These are phyloP conservation scores for Rhinichthys klamathensis DNA, from an alignment of 2,113 vertebrate genomes.

Conservation along the genomic window DNA sequence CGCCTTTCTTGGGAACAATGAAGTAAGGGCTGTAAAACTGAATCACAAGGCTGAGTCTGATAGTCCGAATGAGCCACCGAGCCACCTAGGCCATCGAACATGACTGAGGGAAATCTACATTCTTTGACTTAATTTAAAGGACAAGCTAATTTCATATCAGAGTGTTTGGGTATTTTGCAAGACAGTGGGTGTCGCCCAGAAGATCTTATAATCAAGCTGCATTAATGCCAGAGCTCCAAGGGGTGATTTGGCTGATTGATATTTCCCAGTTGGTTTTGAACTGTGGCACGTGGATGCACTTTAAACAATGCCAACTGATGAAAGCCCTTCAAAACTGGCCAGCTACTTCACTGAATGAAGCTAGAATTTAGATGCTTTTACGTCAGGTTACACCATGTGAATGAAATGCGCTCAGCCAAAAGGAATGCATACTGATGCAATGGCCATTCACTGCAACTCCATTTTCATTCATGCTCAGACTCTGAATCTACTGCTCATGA, in stretches of 20 bases:
- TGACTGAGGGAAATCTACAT: background rate
- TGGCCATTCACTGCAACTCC: conserved; percentile 49
- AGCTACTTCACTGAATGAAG: conserved; percentile 50
- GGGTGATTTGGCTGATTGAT: conserved; percentile 40
- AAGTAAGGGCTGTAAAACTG: too few relatives aligned
- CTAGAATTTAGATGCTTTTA: conserved; percentile 55
- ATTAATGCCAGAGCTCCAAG: conserved; percentile 9
- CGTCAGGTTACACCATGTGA: conserved; percentile 56
- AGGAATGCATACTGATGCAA: conserved; percentile 58
- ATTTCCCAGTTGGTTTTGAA: conserved; percentile 48
- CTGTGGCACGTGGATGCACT: conserved; percentile 43
- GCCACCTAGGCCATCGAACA: too few relatives aligned
- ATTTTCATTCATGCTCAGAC: conserved; percentile 48
- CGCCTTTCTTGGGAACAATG: too few relatives aligned
- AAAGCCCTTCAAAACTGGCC: conserved; percentile 51
- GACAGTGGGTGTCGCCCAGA: background rate
- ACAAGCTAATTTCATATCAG: background rate
- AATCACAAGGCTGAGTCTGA: too few relatives aligned
- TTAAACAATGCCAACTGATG: conserved; percentile 28
- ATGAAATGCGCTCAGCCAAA: conserved; percentile 57
- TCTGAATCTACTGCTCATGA: conserved; percentile 54
- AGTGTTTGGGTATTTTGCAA: background rate
- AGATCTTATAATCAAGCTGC: background rate
- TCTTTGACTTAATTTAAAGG: background rate
- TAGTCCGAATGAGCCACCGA: too few relatives aligned